Percentiles rank a stretch among this genome's conserved stretches.
phyloP scores from a whole-genome alignment of 1,140 invertebrate genomes.

The Aphelenchoides fujianensis region DNA sequence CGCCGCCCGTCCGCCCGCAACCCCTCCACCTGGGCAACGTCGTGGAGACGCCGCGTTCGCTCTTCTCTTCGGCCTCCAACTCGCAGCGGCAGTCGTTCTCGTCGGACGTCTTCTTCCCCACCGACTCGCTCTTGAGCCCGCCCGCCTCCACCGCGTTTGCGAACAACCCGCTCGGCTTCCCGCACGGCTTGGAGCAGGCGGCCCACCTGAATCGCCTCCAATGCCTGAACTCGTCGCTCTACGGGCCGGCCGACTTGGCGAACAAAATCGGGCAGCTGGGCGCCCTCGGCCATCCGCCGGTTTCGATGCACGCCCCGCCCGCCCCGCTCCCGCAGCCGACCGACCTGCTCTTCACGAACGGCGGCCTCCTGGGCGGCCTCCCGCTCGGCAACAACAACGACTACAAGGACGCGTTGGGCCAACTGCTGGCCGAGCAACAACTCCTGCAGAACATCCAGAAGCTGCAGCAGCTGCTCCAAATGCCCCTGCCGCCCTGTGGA shows the following conservation, averaged over 20 bases:
- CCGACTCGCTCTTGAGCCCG: neutral
- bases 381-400: constrained; percentile 3
- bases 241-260: neutral
- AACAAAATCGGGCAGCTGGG: neutral
- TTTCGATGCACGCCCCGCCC: neutral
- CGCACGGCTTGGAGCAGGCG: neutral
- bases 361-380: neutral
- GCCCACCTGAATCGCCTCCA: too few relatives aligned
- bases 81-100: constrained; percentile 31
- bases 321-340: neutral
- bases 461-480: constrained; percentile 13
- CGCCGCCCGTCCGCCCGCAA: constrained; percentile 22
- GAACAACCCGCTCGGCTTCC: neutral
- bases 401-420: constrained; percentile 14
- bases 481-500: neutral
- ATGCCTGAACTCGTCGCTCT: neutral
- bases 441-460: constrained; percentile 7
- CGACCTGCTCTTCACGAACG: neutral
- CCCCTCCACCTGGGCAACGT: constrained; percentile 18
- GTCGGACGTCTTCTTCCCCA: constrained; percentile 18
- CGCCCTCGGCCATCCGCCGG: neutral
- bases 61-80: constrained; percentile 25
- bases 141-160: neutral
- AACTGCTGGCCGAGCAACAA: constrained; percentile 15
- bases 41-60: neutral